Conservation (phyloP, 2,888 invertebrate species). For the Poecilus cupreus region DNA sequence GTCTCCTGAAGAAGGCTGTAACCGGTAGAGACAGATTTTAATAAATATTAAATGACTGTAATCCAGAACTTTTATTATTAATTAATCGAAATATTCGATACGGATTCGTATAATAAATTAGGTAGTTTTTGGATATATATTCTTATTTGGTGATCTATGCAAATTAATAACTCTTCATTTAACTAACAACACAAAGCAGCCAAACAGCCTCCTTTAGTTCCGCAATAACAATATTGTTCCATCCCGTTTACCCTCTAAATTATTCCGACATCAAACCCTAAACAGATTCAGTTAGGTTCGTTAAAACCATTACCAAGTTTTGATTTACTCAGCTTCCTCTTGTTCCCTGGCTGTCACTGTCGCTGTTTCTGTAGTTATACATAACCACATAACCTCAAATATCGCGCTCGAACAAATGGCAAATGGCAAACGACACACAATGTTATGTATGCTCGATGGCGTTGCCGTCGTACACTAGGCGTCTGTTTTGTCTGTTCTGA, state of each 20-base stretch:
- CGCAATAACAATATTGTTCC: background rate
- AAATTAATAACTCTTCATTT: constrained; percentile 6
- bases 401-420: constrained; percentile 16
- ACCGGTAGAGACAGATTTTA: no score
- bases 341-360: background rate
- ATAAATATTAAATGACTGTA: no score
- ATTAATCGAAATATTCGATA: no score
- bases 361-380: background rate
- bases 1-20: no score
- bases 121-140: no score
- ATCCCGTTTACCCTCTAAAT: background rate
- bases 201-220: background rate
- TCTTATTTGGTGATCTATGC: background rate
- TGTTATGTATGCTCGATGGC: background rate
- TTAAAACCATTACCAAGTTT: constrained; percentile 38
- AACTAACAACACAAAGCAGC: constrained; percentile 1
- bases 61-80: no score
- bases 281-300: constrained; percentile 14
- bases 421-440: constrained; percentile 23
- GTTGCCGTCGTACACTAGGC: constrained; percentile 22
- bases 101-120: no score
- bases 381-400: constrained; percentile 15
- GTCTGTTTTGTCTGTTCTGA: constrained; percentile 63
- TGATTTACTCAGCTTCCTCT: background rate
- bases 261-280: background rate